Evolutionary conservation across 2,113 vertebrate genomes (phyloP).

Genomic region (Mustela nigripes): DNA sequence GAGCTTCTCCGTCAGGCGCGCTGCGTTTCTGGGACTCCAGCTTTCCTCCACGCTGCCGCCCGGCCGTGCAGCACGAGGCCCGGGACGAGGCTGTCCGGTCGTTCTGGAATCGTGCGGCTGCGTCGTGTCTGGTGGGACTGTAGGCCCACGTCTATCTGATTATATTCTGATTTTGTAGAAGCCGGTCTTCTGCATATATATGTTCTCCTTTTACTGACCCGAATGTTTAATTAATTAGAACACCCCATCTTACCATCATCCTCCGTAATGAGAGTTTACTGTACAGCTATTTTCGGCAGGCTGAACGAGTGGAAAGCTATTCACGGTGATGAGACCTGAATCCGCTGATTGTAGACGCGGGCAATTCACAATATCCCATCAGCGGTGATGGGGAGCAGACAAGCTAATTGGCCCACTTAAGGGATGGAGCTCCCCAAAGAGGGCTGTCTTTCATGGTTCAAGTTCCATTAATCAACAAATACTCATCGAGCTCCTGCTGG

Average conservation of each 20-base stretch:
- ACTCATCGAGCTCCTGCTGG: constrained; percentile 64
- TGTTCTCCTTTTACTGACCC: constrained; percentile 10
- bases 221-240: constrained; percentile 64
- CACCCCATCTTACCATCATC: background rate
- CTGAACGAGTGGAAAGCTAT: constrained; percentile 1
- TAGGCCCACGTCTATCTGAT: background rate
- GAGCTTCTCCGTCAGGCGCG: no score
- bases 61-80: fast-evolving
- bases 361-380: constrained; percentile 75
- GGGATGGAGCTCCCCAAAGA: constrained; percentile 64
- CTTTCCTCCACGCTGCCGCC: background rate
- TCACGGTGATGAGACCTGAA: constrained; percentile 53
- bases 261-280: constrained; percentile 54
- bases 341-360: constrained; percentile 74
- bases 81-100: fast-evolving
- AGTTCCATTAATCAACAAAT: constrained; percentile 76
- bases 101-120: fast-evolving
- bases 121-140: fast-evolving
- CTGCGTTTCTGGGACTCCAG: fast-evolving
- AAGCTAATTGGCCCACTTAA: constrained; percentile 83
- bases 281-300: constrained; percentile 61
- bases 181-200: background rate
- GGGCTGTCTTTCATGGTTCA: constrained; percentile 69
- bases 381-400: constrained; percentile 69
- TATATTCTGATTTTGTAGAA: background rate